Base-by-base conservation (phyloP, 2,888 invertebrate genomes). In the Nymphalis polychloros region DNA sequence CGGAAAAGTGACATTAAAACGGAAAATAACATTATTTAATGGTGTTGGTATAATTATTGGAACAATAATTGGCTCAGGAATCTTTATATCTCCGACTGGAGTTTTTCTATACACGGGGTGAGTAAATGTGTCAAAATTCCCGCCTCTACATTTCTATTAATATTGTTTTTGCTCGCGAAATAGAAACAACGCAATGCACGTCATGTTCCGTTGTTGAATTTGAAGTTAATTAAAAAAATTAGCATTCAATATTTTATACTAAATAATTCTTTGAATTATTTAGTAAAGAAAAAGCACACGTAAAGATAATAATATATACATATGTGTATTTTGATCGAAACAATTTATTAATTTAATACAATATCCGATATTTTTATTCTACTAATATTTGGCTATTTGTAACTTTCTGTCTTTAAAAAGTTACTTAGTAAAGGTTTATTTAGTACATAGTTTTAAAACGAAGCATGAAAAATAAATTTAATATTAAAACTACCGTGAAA, bases 51-150 rank as follows among this genome's bases (percentile, higher is more conserved):
- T 98, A 71, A 97, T 98, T 79, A 96, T 98, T 55, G 97, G 97
- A 50, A 96, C 96, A 46, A 97, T 97, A 79, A 96, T 98, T 75
- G 98, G 98, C 57, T 94, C 97, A 70, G 98, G 98, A 63, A 98
- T 98, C 78, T 98, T 98, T 86, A 96, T 98, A 77, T 96, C 97
- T 41, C 98, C 98, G n/a, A 96, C 97, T 74, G 96, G 96, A 76
- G 96, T 96, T 73, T 95, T 94, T 81, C 78, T 84, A 67, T 92
- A 94, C 77, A 95, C 95, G 53, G 93, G 93, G 93, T 94, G 84
- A 94, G 94, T 91, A 70, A 60, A 70, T 35, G 72, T 65, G 57
- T 71, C 20, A 53, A 63, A 66, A 60, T 70, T 67, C 63, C 60
- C 70, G 67, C 70, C 63, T 64, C 49, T 66, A 49, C 46, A 35